A percentile compares a stretch with the other conserved stretches of the same genome.
phyloP scores from a whole-genome alignment of 1,140 invertebrate species.

The Drosophila teissieri region DNA sequence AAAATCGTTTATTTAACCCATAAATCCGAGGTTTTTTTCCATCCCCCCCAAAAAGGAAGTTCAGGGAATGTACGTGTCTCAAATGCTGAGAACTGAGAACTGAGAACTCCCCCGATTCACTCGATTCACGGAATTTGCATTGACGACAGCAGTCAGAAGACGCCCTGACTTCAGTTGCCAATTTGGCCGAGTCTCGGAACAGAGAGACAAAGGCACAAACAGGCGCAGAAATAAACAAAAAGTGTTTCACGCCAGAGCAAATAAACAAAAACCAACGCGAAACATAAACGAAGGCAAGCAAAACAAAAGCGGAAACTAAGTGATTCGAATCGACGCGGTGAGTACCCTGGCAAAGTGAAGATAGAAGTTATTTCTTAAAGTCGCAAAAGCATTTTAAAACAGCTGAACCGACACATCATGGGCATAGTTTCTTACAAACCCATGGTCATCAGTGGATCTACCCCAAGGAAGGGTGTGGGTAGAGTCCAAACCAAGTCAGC shows the following conservation, averaged over 20 bases:
- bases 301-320: slow-evolving; percentile 33
- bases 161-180: slow-evolving; percentile 42
- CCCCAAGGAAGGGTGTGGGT: neutral
- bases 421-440: neutral
- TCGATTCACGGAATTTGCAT: slow-evolving; percentile 63
- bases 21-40: slow-evolving; percentile 58
- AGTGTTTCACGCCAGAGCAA: slow-evolving; percentile 72
- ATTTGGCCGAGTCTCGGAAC: slow-evolving; percentile 37
- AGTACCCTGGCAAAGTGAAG: slow-evolving; percentile 14
- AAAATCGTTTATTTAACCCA: slow-evolving; percentile 79
- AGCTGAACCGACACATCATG: neutral
- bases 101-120: slow-evolving; percentile 49
- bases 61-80: slow-evolving; percentile 58
- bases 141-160: slow-evolving; percentile 49
- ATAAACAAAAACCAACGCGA: slow-evolving; percentile 59
- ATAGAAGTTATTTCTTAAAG: too few species aligned
- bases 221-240: slow-evolving; percentile 63
- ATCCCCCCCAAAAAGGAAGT: slow-evolving; percentile 47
- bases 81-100: slow-evolving; percentile 63
- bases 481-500: neutral
- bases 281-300: slow-evolving; percentile 30
- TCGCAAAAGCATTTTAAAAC: too few species aligned
- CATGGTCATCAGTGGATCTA: too few species aligned
- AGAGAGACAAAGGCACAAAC: slow-evolving; percentile 34
- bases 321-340: neutral